Conservation (phyloP, 92 coral and sea anemone species). For the Actinernus sp. region DNA sequence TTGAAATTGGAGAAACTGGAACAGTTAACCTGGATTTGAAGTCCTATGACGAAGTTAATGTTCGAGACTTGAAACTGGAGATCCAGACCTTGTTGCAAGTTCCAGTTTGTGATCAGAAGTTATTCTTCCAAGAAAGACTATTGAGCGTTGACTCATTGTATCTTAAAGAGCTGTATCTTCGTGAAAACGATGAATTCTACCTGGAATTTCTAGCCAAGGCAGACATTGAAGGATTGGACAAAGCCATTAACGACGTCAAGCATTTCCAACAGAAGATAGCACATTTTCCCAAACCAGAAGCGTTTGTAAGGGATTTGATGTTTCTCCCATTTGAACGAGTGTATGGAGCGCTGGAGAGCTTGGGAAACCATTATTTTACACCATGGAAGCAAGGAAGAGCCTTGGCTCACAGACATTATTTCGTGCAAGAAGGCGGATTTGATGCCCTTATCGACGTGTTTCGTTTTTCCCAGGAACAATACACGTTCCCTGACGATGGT, state of each 20-base stretch:
- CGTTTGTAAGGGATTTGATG: neutral
- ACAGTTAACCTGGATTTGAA: constrained; percentile 6
- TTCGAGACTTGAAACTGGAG: constrained; percentile 39
- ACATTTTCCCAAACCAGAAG: neutral
- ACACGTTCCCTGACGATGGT: no score
- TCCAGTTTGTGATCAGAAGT: constrained; percentile 67
- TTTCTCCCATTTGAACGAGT: neutral
- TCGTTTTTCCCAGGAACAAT: constrained; percentile 31
- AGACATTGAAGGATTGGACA: constrained; percentile 39
- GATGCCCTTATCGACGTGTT: constrained; percentile 58
- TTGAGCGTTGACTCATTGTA: constrained; percentile 19
- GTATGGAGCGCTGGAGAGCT: neutral
- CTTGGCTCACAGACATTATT: constrained; percentile 69
- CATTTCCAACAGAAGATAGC: constrained; percentile 13
- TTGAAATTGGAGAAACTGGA: constrained; percentile 10
- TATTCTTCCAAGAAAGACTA: constrained; percentile 46
- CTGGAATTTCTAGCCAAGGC: constrained; percentile 50
- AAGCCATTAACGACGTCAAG: constrained; percentile 32
- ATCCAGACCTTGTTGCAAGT: constrained; percentile 40
- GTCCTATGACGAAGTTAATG: constrained; percentile 14
- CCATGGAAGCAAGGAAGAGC: constrained; percentile 68
- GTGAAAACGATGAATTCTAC: constrained; percentile 52
- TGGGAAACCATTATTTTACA: constrained; percentile 21
- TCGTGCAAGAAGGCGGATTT: constrained; percentile 84
- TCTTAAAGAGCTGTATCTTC: constrained; percentile 44